phyloP scores from a whole-genome alignment of 2,888 invertebrate species.

The Amiota communis region DNA sequence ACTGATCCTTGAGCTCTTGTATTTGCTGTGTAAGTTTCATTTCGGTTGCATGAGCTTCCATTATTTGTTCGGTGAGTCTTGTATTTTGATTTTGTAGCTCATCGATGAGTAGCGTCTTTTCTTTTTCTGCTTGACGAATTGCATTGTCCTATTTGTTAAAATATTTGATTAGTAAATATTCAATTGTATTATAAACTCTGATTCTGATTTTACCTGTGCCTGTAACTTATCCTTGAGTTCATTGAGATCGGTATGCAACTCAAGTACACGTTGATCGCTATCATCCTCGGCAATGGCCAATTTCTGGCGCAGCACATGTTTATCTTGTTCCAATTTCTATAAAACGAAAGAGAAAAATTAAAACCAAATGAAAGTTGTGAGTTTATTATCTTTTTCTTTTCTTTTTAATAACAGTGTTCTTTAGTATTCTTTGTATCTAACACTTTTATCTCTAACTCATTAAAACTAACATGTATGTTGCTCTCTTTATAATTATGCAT shows the following conservation, averaged over 20 bases:
- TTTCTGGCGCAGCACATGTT: slow-evolving; percentile 88
- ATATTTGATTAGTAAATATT: neutral
- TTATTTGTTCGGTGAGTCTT: slow-evolving; percentile 87
- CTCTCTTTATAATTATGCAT: neutral
- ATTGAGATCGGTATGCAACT: slow-evolving; percentile 90
- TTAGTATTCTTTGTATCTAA: slow-evolving; percentile 36
- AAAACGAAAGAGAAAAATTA: slow-evolving; percentile 55
- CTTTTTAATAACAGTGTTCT: slow-evolving; percentile 46
- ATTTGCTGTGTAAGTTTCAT: slow-evolving; percentile 86
- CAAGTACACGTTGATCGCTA: slow-evolving; percentile 88
- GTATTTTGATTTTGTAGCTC: slow-evolving; percentile 93
- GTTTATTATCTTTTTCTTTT: neutral
- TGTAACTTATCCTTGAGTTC: slow-evolving; percentile 85
- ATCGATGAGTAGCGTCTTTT: slow-evolving; percentile 85
- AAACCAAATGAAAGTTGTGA: slow-evolving; percentile 48
- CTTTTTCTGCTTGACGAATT: slow-evolving; percentile 78
- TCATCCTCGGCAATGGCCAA: slow-evolving; percentile 90
- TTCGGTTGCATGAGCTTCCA: slow-evolving; percentile 87
- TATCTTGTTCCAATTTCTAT: slow-evolving; percentile 94
- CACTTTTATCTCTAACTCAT: slow-evolving; percentile 35
- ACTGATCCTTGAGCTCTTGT: slow-evolving; percentile 87
- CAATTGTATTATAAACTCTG: neutral
- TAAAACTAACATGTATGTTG: neutral
- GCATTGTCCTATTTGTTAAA: slow-evolving; percentile 62
- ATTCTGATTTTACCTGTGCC: slow-evolving; percentile 74